A percentile compares a stretch with the other conserved stretches of the same genome.
phyloP scores from a whole-genome alignment of 92 coral and sea anemone genomes.

The Palythoa grandis region DNA sequence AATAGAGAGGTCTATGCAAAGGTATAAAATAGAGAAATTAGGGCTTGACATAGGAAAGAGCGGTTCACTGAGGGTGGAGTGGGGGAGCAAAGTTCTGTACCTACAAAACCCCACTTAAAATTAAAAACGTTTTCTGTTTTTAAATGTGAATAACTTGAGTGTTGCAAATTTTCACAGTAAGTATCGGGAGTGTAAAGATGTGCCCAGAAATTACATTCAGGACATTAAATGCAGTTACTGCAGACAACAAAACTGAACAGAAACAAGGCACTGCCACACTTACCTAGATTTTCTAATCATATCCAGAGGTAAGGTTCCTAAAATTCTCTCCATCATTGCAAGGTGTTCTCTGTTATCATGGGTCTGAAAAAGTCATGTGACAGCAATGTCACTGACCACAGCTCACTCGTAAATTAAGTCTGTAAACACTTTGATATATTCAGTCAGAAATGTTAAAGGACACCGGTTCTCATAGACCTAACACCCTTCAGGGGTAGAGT shows the following conservation, averaged over 20 bases:
- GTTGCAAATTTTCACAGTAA: no score
- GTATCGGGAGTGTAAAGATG: no score
- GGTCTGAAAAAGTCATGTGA: constrained; percentile 58
- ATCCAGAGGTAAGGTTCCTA: constrained; percentile 82
- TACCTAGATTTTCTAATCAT: constrained; percentile 91
- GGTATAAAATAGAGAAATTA: no score
- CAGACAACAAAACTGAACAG: neutral
- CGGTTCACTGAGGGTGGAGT: no score
- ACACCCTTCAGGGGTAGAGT: neutral
- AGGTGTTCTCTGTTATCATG: constrained; percentile 97
- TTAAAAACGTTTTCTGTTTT: no score
- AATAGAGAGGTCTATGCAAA: no score
- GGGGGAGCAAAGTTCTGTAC: no score
- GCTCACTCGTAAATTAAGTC: neutral
- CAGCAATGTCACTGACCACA: neutral
- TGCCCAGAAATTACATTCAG: no score
- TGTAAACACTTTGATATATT: neutral
- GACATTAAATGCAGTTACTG: neutral
- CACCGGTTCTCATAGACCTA: neutral
- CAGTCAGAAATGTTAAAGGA: neutral
- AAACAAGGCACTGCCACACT: neutral
- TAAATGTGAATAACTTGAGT: no score
- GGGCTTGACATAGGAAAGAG: no score
- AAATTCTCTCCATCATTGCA: constrained; percentile 98
- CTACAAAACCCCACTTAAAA: no score